A percentile compares a stretch with the other conserved stretches of the same genome.
These are phyloP conservation scores for Acrossocheilus wenchowensis DNA, from an alignment of 2,797 vertebrate genomes.

Conservation along the genomic window DNA sequence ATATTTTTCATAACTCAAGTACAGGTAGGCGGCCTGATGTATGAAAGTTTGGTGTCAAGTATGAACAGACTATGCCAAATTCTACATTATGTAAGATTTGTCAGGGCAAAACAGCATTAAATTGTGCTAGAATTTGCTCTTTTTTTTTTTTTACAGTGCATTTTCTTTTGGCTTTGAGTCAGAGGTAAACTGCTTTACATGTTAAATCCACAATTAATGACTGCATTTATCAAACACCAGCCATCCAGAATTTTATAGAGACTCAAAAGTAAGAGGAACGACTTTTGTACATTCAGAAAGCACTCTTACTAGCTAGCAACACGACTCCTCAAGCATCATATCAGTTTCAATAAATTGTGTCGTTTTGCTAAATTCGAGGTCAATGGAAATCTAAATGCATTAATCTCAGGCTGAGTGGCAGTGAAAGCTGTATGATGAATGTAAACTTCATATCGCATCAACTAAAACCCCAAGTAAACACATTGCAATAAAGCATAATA, in stretches of 20 bases:
- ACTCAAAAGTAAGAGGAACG: not conserved
- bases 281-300: slow-evolving; percentile 11
- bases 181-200: not conserved
- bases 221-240: not conserved
- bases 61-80: not conserved
- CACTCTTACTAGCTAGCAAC: not conserved
- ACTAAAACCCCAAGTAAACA: slow-evolving; percentile 18
- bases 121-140: not conserved
- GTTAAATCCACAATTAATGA: not conserved
- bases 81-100: not conserved
- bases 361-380: slow-evolving; percentile 8
- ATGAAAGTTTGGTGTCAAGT: not conserved
- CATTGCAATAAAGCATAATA: not conserved
- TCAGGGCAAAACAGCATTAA: not conserved
- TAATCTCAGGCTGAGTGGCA: slow-evolving; percentile 41
- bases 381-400: slow-evolving; percentile 7
- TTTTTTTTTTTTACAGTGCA: not conserved
- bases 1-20: not conserved
- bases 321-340: not conserved
- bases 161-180: not conserved
- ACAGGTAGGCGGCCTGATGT: not conserved
- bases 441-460: slow-evolving; percentile 22
- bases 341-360: not conserved
- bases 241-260: not conserved
- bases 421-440: slow-evolving; percentile 47